phyloP scores from a whole-genome alignment of 2,113 vertebrate species.

The Lethenteron camtschaticum region DNA sequence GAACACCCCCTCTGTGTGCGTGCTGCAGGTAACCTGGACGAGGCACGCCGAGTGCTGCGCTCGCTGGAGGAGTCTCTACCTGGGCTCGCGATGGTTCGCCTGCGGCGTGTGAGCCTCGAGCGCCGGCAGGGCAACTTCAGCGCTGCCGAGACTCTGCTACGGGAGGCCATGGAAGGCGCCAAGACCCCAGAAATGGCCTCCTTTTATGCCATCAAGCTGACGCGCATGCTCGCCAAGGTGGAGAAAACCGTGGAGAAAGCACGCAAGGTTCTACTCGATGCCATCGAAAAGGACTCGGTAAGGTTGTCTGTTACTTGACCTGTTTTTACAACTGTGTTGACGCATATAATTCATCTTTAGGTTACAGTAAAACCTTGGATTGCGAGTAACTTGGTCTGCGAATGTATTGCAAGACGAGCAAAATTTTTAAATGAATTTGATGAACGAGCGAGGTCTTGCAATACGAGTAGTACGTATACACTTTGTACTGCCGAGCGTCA shows the following conservation, averaged over 20 bases:
- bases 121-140: slow-evolving; percentile 77
- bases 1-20: no score
- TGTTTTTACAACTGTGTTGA: rapidly evolving
- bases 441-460: no score
- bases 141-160: slow-evolving; percentile 52
- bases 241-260: slow-evolving; percentile 62
- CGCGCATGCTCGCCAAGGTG: slow-evolving; percentile 65
- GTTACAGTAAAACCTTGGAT: no score
- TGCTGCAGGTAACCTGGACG: slow-evolving; percentile 47
- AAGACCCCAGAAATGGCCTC: slow-evolving; percentile 44
- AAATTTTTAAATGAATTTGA: no score
- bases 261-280: slow-evolving; percentile 67
- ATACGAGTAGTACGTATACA: no score
- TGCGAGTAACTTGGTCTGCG: no score
- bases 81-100: slow-evolving; percentile 67
- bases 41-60: slow-evolving; percentile 64
- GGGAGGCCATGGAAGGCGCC: slow-evolving; percentile 52
- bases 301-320: slow-evolving; percentile 13
- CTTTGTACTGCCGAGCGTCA: no score
- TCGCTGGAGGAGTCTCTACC: slow-evolving; percentile 45
- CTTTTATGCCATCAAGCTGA: slow-evolving; percentile 75
- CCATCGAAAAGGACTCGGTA: slow-evolving; percentile 79
- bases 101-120: slow-evolving; percentile 76
- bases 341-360: no score
- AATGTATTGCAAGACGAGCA: no score